A percentile compares a stretch with the other conserved stretches of the same genome.
Evolutionary conservation across 2,113 vertebrate species (phyloP).

Genomic region (Nesoenas mayeri): DNA sequence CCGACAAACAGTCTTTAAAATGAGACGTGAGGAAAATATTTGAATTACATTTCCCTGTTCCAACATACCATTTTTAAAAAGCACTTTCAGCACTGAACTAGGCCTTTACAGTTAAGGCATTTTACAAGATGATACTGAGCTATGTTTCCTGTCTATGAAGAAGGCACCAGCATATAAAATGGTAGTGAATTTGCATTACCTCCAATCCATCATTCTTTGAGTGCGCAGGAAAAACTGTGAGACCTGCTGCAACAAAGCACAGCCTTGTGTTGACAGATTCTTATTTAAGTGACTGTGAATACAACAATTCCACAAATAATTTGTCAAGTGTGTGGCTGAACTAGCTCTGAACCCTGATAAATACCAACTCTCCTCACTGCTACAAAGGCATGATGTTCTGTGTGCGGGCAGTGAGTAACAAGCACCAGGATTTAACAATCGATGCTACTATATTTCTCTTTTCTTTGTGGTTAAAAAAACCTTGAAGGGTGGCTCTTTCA

Average conservation of each 20-base stretch:
- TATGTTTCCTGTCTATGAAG: constrained; percentile 88
- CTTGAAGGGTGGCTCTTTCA: constrained; percentile 62
- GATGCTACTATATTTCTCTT: constrained; percentile 78
- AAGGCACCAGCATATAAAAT: constrained; percentile 95
- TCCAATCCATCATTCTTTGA: constrained; percentile 95
- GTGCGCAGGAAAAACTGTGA: constrained; percentile 80
- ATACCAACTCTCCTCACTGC: constrained; percentile 79
- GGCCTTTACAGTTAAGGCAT: constrained; percentile 84
- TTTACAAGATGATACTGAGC: constrained; percentile 95
- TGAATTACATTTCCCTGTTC: constrained; percentile 65
- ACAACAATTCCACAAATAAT: constrained; percentile 99
- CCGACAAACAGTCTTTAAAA: constrained; percentile 53
- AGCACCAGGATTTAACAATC: constrained; percentile 77
- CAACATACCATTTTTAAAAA: constrained; percentile 67
- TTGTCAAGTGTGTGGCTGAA: constrained; percentile 98
- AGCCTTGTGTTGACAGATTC: constrained; percentile 95
- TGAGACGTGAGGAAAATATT: constrained; percentile 68
- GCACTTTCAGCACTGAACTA: constrained; percentile 68
- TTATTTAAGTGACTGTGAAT: constrained; percentile 99
- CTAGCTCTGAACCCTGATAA: constrained; percentile 95
- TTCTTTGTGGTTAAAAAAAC: constrained; percentile 72
- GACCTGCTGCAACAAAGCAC: constrained; percentile 84
- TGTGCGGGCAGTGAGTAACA: constrained; percentile 73
- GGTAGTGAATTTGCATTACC: constrained; percentile 99
- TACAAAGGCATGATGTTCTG: constrained; percentile 75